Percentiles rank a stretch among this genome's conserved stretches.
Evolutionary conservation across 2,113 vertebrate species (phyloP).

Genomic region (Hippopotamus amphibius): DNA sequence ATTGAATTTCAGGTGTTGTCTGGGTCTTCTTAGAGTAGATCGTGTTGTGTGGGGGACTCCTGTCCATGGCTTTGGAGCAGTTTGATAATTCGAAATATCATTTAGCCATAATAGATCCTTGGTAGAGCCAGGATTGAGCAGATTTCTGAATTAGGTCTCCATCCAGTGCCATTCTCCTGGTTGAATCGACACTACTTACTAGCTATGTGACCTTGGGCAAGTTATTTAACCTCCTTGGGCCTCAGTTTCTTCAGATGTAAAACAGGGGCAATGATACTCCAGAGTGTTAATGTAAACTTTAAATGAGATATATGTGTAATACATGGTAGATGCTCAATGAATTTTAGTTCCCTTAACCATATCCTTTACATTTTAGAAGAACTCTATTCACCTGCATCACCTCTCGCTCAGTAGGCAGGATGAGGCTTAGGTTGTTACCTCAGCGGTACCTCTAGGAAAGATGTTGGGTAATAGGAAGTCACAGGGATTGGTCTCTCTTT

Average conservation of each 20-base stretch:
- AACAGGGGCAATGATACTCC: neutral
- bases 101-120: neutral
- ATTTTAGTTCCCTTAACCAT: neutral
- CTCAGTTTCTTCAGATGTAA: neutral
- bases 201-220: neutral
- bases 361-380: neutral
- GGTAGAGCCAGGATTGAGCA: neutral
- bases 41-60: neutral
- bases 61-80: neutral
- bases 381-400: slow-evolving; percentile 19
- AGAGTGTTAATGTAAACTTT: neutral
- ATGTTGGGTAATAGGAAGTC: neutral
- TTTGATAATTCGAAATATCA: slow-evolving; percentile 29
- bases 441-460: neutral
- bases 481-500: neutral
- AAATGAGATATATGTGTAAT: neutral
- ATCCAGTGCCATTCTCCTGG: neutral
- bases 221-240: neutral
- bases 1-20: neutral
- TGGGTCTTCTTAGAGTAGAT: neutral
- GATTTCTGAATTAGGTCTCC: neutral
- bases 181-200: neutral
- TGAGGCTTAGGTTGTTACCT: neutral
- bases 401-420: neutral
- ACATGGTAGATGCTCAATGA: neutral